Evolutionary conservation across 2,888 invertebrate species (phyloP), one percentile per base, ranked within the genome.

Genomic region (Brachyopa scutellaris): DNA sequence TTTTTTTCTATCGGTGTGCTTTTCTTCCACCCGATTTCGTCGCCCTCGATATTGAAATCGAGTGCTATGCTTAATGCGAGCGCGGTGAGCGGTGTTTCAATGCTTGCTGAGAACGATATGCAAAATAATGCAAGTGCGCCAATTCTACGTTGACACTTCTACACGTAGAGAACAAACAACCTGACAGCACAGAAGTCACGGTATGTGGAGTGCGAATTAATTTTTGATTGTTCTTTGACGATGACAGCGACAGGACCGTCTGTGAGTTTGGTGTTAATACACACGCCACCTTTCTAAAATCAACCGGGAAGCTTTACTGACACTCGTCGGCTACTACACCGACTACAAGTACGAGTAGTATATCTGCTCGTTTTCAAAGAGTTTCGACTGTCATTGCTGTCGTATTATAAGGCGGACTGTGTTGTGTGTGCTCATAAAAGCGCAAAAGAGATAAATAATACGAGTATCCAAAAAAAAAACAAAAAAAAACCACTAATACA

Each of bases 11-110:
- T 38, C 9, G 17, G 36, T 76, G 59, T 45, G 26, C 51, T 47
- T 61, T 49, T 55, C 64, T 74, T 74, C 74, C 55, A 62, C 67
- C 61, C 62, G 61, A 67, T 69, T 80, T 69, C 61, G 66, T 67
- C 69, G 74, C 51, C 74, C 69, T 36, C 57, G 57, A 80, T 69
- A 76, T 74, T 69, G 76, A 64, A 80, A 69, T 57, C 74, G 38
- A 79, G 33, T 64, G 61, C n/a, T n/a, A n/a, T 61, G 53, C 23
- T 57, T 69, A 76, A 57, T 53, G 70, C 47, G 53, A 17, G 36
- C 49, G 47, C 69, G 57, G 36, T 57, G 49, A 47, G 38, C 57
- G 23, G 33, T 45, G 23, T 77, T 6, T 21, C 7, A 33, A n/a
- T n/a, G n/a, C n/a, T n/a, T n/a, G n/a, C n/a, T n/a, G n/a, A 17